Evolutionary conservation across 37 sponge, comb jelly and placozoan genomes (phyloP).

Genomic region (Agelas oroides): DNA sequence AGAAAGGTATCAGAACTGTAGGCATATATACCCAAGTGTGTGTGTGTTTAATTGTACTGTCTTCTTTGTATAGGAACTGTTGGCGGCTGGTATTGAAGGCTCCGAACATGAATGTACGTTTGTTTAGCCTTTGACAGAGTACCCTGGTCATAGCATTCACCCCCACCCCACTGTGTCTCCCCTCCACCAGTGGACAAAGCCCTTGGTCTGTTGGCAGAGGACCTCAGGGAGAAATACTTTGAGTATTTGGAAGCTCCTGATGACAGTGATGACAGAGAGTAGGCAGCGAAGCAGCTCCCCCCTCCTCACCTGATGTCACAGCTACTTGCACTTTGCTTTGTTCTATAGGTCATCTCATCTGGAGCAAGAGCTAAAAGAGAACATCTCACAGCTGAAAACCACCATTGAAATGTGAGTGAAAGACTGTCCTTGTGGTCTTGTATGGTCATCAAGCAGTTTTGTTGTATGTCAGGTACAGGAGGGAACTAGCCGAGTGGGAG

Average conservation of each 20-base stretch:
- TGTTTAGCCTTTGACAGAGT: background rate
- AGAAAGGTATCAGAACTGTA: background rate
- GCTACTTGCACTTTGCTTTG: too few species aligned
- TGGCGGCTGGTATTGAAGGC: background rate
- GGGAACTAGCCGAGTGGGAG: constrained; percentile 50
- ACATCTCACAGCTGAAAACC: background rate
- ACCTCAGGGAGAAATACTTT: constrained; percentile 14
- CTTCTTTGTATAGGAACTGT: background rate
- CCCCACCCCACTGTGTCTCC: too few species aligned
- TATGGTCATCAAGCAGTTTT: too few species aligned
- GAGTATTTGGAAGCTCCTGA: constrained; percentile 14
- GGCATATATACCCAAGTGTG: background rate
- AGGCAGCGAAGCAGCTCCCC: background rate
- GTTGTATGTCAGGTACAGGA: constrained; percentile 12
- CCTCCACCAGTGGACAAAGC: background rate
- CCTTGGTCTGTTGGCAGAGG: constrained; percentile 5
- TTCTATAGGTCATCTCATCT: background rate
- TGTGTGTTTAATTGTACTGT: background rate
- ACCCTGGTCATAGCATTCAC: too few species aligned
- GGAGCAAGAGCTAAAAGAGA: background rate
- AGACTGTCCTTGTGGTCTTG: too few species aligned
- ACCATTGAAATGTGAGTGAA: constrained; percentile 5
- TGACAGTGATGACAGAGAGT: background rate
- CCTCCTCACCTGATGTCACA: too few species aligned
- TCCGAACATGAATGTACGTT: constrained; percentile 10